Evolutionary conservation across 1,140 invertebrate genomes (phyloP).

Genomic region (Drosophila burlai): DNA sequence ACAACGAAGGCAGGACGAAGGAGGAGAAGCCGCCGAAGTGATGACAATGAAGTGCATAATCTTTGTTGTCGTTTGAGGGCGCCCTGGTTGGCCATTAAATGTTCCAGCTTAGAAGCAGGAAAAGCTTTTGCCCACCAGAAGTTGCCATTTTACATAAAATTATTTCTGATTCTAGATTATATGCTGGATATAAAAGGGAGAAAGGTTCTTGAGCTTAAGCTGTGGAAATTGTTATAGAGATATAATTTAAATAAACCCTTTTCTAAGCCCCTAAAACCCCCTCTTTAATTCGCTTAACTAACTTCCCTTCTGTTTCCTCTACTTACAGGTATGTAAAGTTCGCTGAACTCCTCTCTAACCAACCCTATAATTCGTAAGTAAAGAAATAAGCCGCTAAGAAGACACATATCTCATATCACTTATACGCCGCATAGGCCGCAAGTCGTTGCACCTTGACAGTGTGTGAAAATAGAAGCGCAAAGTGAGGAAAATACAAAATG

Average conservation of each 20-base stretch:
- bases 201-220: too few species aligned
- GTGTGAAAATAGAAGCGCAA: background rate
- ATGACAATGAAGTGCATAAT: constrained; percentile 46
- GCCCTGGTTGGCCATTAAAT: constrained; percentile 50
- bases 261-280: background rate
- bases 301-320: constrained; percentile 23
- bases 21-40: constrained; percentile 10
- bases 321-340: constrained; percentile 65
- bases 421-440: constrained; percentile 35
- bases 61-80: constrained; percentile 51
- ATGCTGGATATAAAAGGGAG: background rate
- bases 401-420: constrained; percentile 27
- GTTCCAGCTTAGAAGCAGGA: constrained; percentile 3
- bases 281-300: constrained; percentile 3
- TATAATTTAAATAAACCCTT: background rate
- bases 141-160: constrained; percentile 5
- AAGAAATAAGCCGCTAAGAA: background rate
- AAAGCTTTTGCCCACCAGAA: background rate
- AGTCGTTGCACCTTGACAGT: constrained; percentile 10
- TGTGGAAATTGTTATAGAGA: background rate
- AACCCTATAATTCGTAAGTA: constrained; percentile 50
- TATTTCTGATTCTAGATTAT: constrained; percentile 3
- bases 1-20: background rate
- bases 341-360: constrained; percentile 1
- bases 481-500: background rate